phyloP scores from a whole-genome alignment of 37 sponge, comb jelly and placozoan species.

The Hormiphora californensis region DNA sequence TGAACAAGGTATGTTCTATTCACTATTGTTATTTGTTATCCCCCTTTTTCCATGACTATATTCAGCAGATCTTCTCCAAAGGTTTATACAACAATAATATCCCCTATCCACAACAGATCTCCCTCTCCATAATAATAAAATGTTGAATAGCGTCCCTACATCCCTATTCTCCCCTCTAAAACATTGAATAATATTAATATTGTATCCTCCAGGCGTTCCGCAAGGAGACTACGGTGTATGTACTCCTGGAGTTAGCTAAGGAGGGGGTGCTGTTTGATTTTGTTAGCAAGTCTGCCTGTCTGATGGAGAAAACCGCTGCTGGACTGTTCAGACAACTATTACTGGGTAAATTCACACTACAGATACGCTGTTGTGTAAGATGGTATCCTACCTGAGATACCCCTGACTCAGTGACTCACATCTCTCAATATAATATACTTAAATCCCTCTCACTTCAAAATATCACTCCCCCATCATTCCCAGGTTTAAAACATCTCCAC shows the following conservation, averaged over 20 bases:
- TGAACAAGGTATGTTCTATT: neutral
- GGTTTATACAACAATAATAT: no score
- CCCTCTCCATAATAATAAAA: no score
- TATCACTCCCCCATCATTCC: no score
- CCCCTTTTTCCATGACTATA: no score
- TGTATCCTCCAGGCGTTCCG: slow-evolving; percentile 13
- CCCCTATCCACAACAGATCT: no score
- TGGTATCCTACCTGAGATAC: neutral
- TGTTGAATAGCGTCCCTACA: no score
- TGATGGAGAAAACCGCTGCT: slow-evolving; percentile 26
- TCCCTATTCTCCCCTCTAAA: neutral
- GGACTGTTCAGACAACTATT: slow-evolving; percentile 35
- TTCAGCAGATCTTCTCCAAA: no score
- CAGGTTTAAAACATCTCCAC: slow-evolving; percentile 28
- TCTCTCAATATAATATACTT: no score
- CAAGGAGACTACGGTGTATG: neutral
- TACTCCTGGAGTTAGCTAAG: slow-evolving; percentile 1
- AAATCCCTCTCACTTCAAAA: no score
- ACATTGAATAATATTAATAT: neutral
- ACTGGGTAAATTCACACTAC: neutral
- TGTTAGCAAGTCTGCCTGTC: slow-evolving; percentile 27
- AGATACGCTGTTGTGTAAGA: neutral
- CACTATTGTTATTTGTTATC: no score
- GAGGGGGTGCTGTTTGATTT: slow-evolving; percentile 34
- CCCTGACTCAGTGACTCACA: no score